These are phyloP conservation scores for chimpanzee (Pan troglodytes) DNA, from an alignment of 2,113 vertebrate species.

Conservation along the genomic window DNA sequence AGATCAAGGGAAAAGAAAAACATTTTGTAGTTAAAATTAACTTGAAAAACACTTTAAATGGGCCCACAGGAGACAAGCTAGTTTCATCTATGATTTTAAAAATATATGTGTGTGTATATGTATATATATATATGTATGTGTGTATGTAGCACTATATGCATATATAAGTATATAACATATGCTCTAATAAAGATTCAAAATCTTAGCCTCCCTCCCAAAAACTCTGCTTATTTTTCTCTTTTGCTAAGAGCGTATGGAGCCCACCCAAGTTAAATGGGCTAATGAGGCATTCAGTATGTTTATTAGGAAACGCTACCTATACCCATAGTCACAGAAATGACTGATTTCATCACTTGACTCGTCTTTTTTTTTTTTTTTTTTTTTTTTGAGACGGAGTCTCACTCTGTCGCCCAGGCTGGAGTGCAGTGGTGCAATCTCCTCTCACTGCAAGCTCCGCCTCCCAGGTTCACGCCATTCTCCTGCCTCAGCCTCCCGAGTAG, in stretches of 20 bases:
- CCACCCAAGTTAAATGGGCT: background rate
- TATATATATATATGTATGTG: no score
- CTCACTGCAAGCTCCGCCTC: no score
- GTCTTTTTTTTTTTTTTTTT: background rate
- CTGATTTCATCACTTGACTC: background rate
- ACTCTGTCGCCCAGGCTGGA: no score
- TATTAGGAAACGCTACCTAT: background rate
- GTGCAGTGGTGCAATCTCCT: no score
- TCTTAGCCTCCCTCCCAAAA: background rate
- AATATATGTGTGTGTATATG: background rate
- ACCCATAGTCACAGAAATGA: background rate
- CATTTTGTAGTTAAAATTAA: background rate
- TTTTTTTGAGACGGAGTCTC: no score
- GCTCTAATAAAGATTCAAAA: background rate
- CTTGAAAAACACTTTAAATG: background rate
- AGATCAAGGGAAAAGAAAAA: background rate
- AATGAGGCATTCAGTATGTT: background rate
- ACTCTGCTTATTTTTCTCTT: background rate
- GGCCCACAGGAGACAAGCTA: background rate
- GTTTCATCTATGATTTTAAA: background rate
- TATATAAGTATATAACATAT: background rate
- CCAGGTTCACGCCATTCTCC: no score
- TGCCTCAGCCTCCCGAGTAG: no score
- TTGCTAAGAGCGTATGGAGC: background rate
- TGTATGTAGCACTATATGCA: background rate